Evolutionary conservation across 2,888 invertebrate species (phyloP).

Genomic region (Amitus sp.): DNA sequence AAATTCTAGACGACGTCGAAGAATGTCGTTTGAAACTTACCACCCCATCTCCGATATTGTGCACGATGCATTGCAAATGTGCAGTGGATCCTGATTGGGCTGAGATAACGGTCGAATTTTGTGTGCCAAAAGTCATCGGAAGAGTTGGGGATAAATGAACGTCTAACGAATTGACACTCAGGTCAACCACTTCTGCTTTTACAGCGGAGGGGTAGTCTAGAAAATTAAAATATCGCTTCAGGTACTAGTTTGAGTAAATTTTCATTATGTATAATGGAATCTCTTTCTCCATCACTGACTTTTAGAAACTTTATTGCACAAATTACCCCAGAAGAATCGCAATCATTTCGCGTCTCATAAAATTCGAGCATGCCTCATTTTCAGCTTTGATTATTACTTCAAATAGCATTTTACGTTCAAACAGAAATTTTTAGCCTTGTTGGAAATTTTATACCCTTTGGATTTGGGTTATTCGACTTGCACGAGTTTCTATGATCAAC

Average conservation of each 20-base stretch:
- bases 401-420: slow-evolving; percentile 5
- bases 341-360: too few species aligned
- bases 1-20: background rate
- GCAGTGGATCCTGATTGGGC: slow-evolving; percentile 89
- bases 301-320: background rate
- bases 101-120: slow-evolving; percentile 82
- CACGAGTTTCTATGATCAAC: too few species aligned
- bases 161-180: slow-evolving; percentile 56
- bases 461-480: too few species aligned
- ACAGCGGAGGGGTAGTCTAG: slow-evolving; percentile 51
- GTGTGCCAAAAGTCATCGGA: slow-evolving; percentile 84
- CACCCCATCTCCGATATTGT: slow-evolving; percentile 88
- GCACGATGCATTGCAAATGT: slow-evolving; percentile 83
- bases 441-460: too few species aligned
- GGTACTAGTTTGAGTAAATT: background rate
- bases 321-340: too few species aligned
- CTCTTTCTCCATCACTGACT: background rate
- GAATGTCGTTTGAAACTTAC: slow-evolving; percentile 70
- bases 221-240: slow-evolving; percentile 31
- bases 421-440: too few species aligned
- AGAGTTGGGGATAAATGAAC: slow-evolving; percentile 64
- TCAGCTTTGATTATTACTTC: background rate
- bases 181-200: slow-evolving; percentile 55
- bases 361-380: too few species aligned
- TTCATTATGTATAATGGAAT: background rate